phyloP scores from a whole-genome alignment of 2,113 vertebrate genomes.

The Dicerorhinus sumatrensis region DNA sequence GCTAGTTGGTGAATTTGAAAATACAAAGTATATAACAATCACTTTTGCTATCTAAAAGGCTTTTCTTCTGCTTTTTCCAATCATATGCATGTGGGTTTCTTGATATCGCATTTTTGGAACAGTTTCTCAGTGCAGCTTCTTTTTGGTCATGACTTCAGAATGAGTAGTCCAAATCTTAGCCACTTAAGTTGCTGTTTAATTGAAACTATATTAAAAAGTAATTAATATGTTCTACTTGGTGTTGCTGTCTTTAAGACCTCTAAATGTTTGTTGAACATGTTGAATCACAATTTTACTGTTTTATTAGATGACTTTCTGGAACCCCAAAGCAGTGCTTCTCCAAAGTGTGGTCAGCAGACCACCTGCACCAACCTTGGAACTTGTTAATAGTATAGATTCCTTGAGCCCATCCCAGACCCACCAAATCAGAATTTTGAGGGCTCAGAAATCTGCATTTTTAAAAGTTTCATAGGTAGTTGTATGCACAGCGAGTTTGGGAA shows the following conservation, averaged over 20 bases:
- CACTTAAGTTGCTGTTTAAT: constrained; percentile 36
- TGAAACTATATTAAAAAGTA: constrained; percentile 31
- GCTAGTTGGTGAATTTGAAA: constrained; percentile 52
- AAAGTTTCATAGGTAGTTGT: background rate
- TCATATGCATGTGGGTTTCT: background rate
- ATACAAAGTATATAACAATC: background rate
- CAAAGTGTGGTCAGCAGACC: background rate
- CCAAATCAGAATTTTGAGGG: background rate
- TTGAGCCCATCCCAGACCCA: background rate
- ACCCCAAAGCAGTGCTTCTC: background rate
- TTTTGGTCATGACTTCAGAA: constrained; percentile 52
- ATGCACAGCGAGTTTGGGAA: background rate
- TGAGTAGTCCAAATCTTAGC: constrained; percentile 19
- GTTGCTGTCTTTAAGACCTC: constrained; percentile 39
- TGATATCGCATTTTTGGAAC: background rate
- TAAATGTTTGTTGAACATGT: background rate
- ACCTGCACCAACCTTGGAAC: background rate
- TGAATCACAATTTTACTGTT: constrained; percentile 8
- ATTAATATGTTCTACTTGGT: background rate
- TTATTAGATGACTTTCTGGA: background rate
- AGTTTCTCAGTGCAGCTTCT: constrained; percentile 43
- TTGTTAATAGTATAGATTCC: background rate
- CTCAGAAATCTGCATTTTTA: constrained; percentile 5
- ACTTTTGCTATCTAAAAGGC: constrained; percentile 20
- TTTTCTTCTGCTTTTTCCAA: constrained; percentile 31